Evolutionary conservation across 1,140 invertebrate species (phyloP).

Genomic region (Papilio polyxenes): DNA sequence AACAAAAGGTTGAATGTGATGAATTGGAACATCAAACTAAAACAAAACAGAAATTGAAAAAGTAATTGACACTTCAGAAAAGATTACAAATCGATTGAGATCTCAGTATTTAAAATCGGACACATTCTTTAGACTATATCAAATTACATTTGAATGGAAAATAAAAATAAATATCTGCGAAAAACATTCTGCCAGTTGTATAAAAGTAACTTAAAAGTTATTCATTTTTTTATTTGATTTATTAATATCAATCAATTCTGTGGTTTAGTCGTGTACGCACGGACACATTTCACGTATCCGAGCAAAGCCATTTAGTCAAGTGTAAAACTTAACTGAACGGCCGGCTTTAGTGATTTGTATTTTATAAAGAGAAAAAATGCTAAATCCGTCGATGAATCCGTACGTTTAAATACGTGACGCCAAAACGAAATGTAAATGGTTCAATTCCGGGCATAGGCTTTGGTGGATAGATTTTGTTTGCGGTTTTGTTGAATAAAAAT

Average conservation of each 20-base stretch:
- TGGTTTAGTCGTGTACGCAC: background rate
- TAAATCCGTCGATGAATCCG: conserved; percentile 16
- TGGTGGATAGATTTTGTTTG: background rate
- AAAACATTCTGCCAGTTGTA: background rate
- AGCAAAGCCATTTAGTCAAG: background rate
- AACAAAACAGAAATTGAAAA: no score
- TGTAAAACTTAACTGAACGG: background rate
- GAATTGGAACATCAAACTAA: no score
- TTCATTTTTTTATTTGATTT: background rate
- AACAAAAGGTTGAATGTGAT: no score
- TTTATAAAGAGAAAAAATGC: conserved; percentile 8
- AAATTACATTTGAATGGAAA: no score
- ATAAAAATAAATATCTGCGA: no score
- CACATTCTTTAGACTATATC: no score
- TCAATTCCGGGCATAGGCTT: background rate
- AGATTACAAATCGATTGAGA: no score
- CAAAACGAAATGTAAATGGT: conserved; percentile 17
- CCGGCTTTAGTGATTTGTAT: conserved; percentile 9
- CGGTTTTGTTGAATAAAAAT: background rate
- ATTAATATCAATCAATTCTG: background rate
- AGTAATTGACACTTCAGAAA: no score
- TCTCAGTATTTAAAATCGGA: no score
- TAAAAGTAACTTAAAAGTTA: background rate
- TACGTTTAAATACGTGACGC: conserved; percentile 25
- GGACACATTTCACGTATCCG: background rate